Evolutionary conservation across 2,888 invertebrate genomes (phyloP).

Genomic region (Salticus scenicus): DNA sequence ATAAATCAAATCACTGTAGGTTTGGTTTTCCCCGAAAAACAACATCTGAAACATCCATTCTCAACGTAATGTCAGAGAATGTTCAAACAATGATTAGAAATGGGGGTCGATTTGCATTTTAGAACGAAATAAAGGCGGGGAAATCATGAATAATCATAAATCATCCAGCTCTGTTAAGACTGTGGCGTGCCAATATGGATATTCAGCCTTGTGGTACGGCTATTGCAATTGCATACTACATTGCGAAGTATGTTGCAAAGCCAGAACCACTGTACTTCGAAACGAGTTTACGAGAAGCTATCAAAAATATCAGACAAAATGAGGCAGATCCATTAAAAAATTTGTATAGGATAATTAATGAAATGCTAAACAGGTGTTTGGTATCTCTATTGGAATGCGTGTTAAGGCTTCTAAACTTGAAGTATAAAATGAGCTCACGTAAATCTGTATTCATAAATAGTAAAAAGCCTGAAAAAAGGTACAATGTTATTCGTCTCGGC

Average conservation of each 20-base stretch:
- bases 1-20: too few species aligned
- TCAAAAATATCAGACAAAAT: background rate
- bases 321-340: background rate
- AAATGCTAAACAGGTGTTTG: background rate
- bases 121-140: too few species aligned
- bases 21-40: too few species aligned
- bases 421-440: background rate
- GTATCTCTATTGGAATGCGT: background rate
- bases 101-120: too few species aligned
- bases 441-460: background rate
- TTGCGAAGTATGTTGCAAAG: background rate
- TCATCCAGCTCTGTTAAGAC: too few species aligned
- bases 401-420: background rate
- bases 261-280: background rate
- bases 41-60: too few species aligned
- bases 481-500: background rate
- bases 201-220: too few species aligned
- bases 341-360: background rate
- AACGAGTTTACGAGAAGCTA: background rate
- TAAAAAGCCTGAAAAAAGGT: background rate
- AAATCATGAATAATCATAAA: too few species aligned
- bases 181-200: too few species aligned
- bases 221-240: background rate
- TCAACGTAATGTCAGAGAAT: too few species aligned
- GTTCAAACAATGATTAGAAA: too few species aligned